Conservation (phyloP, 2,888 invertebrate genomes). For the Nephrotoma appendiculata region DNA sequence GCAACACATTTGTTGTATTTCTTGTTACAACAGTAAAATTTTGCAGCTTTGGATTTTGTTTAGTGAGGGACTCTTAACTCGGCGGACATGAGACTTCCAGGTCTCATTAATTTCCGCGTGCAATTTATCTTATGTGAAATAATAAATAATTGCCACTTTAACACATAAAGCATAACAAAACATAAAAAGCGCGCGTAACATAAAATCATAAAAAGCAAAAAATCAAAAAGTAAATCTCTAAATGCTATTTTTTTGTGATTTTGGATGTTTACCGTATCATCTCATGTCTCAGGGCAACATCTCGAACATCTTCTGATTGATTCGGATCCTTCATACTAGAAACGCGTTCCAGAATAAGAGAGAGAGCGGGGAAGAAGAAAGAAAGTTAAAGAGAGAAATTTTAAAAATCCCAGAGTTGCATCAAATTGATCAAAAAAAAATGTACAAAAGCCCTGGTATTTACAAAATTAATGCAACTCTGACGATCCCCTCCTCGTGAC, state of each 20-base stretch:
- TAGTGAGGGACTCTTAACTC: too few relatives aligned
- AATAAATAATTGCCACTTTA: background rate
- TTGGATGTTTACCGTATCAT: constrained; percentile 32
- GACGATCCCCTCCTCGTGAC: background rate
- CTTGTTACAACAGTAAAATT: background rate
- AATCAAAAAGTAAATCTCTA: background rate
- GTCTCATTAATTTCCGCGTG: too few relatives aligned
- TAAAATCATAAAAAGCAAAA: background rate
- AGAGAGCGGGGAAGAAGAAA: background rate
- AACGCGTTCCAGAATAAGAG: constrained; percentile 8
- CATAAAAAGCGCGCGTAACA: background rate
- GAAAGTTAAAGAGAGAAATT: constrained; percentile 5
- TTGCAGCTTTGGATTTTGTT: background rate
- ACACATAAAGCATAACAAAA: background rate
- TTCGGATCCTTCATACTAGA: background rate
- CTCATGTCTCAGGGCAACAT: constrained; percentile 36
- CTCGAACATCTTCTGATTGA: constrained; percentile 33
- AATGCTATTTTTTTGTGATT: background rate
- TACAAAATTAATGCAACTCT: constrained; percentile 1
- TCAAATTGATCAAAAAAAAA: background rate
- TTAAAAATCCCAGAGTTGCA: background rate
- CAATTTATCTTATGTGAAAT: too few relatives aligned
- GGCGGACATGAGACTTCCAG: too few relatives aligned
- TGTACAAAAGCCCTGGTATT: background rate
- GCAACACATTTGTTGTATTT: background rate